phyloP scores from a whole-genome alignment of 1,140 invertebrate genomes.

The Maniola jurtina region DNA sequence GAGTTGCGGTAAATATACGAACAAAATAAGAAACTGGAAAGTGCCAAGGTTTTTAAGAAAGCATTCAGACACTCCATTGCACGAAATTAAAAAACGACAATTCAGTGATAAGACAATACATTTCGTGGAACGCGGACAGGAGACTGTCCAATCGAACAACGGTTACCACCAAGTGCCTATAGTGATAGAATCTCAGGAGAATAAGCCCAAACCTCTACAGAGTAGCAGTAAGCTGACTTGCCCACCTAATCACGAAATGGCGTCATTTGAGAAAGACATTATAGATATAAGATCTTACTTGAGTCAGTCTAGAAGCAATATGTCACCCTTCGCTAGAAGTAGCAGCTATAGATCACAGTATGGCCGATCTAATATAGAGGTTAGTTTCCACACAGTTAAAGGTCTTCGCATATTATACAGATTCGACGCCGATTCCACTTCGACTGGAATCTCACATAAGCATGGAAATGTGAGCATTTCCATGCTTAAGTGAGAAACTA shows the following conservation, averaged over 20 bases:
- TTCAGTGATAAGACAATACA: conserved; percentile 60
- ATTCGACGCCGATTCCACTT: too few species aligned
- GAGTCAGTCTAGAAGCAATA: conserved; percentile 83
- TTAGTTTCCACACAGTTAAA: conserved; percentile 32
- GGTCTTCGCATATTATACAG: not conserved
- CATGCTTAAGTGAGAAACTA: too few species aligned
- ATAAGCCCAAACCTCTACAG: conserved; percentile 51
- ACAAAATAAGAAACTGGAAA: conserved; percentile 82
- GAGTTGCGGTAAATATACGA: conserved; percentile 80
- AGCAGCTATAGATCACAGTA: conserved; percentile 83
- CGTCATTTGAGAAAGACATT: conserved; percentile 77
- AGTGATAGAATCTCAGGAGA: conserved; percentile 81
- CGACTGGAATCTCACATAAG: too few species aligned
- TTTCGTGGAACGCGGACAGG: conserved; percentile 57
- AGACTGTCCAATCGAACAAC: conserved; percentile 55
- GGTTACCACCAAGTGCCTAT: conserved; percentile 82
- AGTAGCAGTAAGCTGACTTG: conserved; percentile 61
- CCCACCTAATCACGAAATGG: conserved; percentile 45
- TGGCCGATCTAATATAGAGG: conserved; percentile 75
- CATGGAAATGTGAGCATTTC: too few species aligned
- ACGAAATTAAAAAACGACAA: conserved; percentile 67
- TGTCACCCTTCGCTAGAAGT: conserved; percentile 81
- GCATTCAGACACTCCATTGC: conserved; percentile 75
- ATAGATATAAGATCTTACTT: conserved; percentile 84
- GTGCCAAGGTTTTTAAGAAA: conserved; percentile 82